phyloP scores from a whole-genome alignment of 2,113 vertebrate species.

The Serinus canaria region DNA sequence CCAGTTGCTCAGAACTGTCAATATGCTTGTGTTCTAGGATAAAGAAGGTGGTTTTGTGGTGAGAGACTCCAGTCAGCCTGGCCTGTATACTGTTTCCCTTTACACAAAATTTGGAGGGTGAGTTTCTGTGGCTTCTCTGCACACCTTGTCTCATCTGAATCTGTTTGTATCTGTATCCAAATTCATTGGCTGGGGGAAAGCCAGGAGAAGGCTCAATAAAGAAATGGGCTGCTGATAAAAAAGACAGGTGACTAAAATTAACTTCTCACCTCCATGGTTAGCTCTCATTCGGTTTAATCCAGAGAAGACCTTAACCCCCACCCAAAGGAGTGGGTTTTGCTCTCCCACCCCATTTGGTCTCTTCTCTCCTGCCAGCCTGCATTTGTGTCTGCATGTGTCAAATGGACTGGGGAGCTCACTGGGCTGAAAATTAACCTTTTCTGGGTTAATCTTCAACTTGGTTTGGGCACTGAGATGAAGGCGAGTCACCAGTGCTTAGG shows the following conservation, averaged over 20 bases:
- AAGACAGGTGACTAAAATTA: not conserved
- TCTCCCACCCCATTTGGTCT: not conserved
- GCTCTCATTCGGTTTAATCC: not conserved
- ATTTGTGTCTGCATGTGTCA: accelerated
- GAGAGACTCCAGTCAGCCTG: constrained; percentile 88
- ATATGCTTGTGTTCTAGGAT: constrained; percentile 79
- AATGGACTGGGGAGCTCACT: not conserved
- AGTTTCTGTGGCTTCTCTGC: constrained; percentile 40
- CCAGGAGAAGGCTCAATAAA: not conserved
- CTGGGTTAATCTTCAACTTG: not conserved
- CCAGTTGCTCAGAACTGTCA: not conserved
- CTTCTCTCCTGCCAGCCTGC: not conserved
- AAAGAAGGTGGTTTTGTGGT: constrained; percentile 96
- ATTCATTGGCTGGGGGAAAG: not conserved
- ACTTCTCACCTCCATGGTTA: not conserved
- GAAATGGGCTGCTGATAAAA: not conserved
- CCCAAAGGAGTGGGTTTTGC: not conserved
- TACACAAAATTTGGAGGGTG: constrained; percentile 88
- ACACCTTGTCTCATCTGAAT: accelerated
- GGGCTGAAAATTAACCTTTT: constrained; percentile 6
- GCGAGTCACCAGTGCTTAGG: accelerated
- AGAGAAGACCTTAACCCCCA: not conserved
- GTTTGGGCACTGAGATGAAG: not conserved
- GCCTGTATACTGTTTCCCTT: constrained; percentile 89
- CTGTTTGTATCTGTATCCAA: not conserved